Evolutionary conservation across 2,113 vertebrate species (phyloP), one percentile per base, ranked within the genome.

Genomic region (Podocnemis expansa): DNA sequence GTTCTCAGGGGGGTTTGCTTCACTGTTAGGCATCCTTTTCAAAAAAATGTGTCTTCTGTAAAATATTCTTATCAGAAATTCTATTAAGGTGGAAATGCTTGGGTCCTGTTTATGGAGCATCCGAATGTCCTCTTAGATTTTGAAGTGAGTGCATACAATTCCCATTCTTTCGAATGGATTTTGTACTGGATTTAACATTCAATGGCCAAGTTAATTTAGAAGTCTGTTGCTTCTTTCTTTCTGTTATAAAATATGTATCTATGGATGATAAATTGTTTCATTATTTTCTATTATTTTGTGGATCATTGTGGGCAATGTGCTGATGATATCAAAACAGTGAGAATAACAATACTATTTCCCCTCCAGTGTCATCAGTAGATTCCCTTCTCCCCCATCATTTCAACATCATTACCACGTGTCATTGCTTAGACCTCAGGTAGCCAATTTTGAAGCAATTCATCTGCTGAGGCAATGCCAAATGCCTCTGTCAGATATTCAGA

Each of bases 391-490:
- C 67, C 84, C 3, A 0, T 93, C 88, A 82, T 97, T 97, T 96
- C 94, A 96, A 87, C 88, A 75, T 94, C 93, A 91, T 97, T 95
- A 91, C 93, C 54, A 55, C 84, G 84, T 95, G 89, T 96, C 80
- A 86, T 94, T 93, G 94, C 93, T 95, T 86, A 90, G 95, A 94
- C 93, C 93, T 97, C 92, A 94, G 94, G 96, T 97, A 97, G 91
- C 88, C 94, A 94, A 96, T 97, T 97, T 90, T 82, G 70, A 93
- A 96, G 91, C 88, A 93, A 95, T 96, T 93, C 75, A 63, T 89
- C 91, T 81, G 90, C 1, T 0, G 45, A 84, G 84, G 88, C 94
- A 94, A 90, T 87, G 91, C 91, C 94, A 75, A 91, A 78, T 55
- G 67, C 78, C 90, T 47, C 3, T 22, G 78, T 93, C 84, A 82